A percentile compares a stretch with the other conserved stretches of the same genome.
These are phyloP conservation scores for Scaptomyza caliginosa DNA, from an alignment of 2,888 invertebrate genomes.

Conservation along the genomic window DNA sequence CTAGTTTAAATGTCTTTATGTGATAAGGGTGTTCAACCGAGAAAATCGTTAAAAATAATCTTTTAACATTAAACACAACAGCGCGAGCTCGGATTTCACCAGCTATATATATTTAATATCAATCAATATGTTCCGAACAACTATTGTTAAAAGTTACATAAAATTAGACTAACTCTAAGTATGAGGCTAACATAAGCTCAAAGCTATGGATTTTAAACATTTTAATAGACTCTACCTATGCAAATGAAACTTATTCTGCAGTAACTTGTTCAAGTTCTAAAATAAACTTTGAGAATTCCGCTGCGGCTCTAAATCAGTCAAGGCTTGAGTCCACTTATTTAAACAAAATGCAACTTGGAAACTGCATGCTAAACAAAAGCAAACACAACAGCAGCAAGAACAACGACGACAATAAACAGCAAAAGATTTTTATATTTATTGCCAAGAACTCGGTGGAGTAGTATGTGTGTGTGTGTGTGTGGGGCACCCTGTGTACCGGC, in stretches of 20 bases:
- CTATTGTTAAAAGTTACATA: not conserved
- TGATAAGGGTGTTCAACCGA: too few relatives aligned
- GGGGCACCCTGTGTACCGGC: conserved; percentile 18
- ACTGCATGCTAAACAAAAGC: conserved; percentile 43
- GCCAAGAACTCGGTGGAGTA: conserved; percentile 54
- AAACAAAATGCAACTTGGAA: conserved; percentile 33
- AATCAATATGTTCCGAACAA: too few relatives aligned
- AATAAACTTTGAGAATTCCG: conserved; percentile 11
- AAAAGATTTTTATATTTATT: conserved; percentile 78
- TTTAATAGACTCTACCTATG: not conserved
- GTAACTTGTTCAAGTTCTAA: conserved; percentile 2
- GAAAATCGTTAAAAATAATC: too few relatives aligned
- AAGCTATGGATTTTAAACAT: not conserved
- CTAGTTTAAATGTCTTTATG: too few relatives aligned
- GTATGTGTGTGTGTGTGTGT: conserved; percentile 5
- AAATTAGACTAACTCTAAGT: not conserved
- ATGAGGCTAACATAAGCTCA: not conserved
- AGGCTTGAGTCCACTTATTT: conserved; percentile 24
- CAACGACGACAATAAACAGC: conserved; percentile 50
- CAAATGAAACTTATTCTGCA: conserved; percentile 11
- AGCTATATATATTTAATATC: too few relatives aligned
- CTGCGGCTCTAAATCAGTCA: conserved; percentile 33
- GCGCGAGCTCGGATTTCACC: too few relatives aligned
- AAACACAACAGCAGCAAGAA: conserved; percentile 29
- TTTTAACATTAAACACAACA: too few relatives aligned